These are phyloP conservation scores for Lycaena phlaeas DNA, from an alignment of 2,888 invertebrate species.

Conservation along the genomic window DNA sequence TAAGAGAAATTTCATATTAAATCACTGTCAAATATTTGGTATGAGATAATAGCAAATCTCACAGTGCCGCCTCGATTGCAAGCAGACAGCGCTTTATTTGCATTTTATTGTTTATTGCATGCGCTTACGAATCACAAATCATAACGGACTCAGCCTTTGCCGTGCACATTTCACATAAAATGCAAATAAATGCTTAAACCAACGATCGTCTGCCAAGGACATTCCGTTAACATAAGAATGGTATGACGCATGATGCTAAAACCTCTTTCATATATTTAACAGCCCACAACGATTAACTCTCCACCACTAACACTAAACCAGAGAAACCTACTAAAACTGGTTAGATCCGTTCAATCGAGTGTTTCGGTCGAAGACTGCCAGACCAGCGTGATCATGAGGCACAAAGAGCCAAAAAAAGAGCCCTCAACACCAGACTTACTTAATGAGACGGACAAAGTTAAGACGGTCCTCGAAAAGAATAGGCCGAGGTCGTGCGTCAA, in stretches of 20 bases:
- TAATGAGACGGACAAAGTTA: constrained; percentile 69
- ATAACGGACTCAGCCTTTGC: constrained; percentile 46
- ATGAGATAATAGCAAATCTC: constrained; percentile 7
- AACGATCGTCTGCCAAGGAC: constrained; percentile 33
- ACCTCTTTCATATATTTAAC: constrained; percentile 64
- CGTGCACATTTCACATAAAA: constrained; percentile 71
- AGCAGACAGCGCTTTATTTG: constrained; percentile 66
- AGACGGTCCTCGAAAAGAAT: constrained; percentile 65
- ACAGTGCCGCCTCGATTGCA: constrained; percentile 31
- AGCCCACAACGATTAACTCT: constrained; percentile 67
- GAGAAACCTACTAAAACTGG: constrained; percentile 71
- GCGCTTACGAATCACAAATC: constrained; percentile 59
- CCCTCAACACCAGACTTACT: constrained; percentile 74
- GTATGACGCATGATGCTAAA: constrained; percentile 65
- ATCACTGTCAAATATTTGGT: neutral
- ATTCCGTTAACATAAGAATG: constrained; percentile 32
- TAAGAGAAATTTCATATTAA: constrained; percentile 26
- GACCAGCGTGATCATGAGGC: constrained; percentile 66
- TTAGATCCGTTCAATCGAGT: constrained; percentile 72
- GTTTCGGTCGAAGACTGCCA: constrained; percentile 69
- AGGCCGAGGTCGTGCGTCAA: constrained; percentile 83
- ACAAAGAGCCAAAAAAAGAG: constrained; percentile 63
- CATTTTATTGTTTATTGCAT: constrained; percentile 70
- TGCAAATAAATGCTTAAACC: constrained; percentile 60
- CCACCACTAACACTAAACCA: constrained; percentile 73